phyloP scores from a whole-genome alignment of 2,113 vertebrate species.

The Ginglymostoma cirratum region DNA sequence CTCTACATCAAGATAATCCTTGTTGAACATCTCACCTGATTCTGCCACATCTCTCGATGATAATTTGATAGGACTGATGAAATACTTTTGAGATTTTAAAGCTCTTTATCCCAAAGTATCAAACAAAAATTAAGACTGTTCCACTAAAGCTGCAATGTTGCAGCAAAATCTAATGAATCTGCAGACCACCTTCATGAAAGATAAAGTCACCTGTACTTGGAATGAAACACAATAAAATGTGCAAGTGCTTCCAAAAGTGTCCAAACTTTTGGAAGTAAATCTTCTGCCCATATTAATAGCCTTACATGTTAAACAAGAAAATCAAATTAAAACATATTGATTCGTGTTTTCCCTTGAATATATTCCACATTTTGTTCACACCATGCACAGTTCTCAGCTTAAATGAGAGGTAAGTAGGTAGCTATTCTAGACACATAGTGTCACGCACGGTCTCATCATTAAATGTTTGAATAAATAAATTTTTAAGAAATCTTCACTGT shows the following conservation, averaged over 20 bases:
- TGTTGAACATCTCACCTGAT: no score
- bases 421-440: neutral
- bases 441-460: neutral
- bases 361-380: neutral
- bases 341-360: neutral
- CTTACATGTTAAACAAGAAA: neutral
- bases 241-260: neutral
- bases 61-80: no score
- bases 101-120: neutral
- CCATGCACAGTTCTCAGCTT: neutral
- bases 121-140: neutral
- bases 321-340: neutral
- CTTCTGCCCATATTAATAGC: neutral
- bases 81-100: neutral
- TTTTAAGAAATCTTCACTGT: neutral
- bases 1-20: no score
- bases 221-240: neutral
- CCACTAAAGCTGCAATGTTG: neutral
- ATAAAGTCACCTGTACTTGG: neutral
- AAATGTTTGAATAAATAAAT: neutral
- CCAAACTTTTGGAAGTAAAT: neutral
- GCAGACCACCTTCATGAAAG: neutral
- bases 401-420: neutral
- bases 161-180: conserved; percentile 9
- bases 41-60: no score